Evolutionary conservation across 37 sponge, comb jelly and placozoan species (phyloP), one percentile per base, ranked within the genome.

Genomic region (Cliona cf. orientalis): DNA sequence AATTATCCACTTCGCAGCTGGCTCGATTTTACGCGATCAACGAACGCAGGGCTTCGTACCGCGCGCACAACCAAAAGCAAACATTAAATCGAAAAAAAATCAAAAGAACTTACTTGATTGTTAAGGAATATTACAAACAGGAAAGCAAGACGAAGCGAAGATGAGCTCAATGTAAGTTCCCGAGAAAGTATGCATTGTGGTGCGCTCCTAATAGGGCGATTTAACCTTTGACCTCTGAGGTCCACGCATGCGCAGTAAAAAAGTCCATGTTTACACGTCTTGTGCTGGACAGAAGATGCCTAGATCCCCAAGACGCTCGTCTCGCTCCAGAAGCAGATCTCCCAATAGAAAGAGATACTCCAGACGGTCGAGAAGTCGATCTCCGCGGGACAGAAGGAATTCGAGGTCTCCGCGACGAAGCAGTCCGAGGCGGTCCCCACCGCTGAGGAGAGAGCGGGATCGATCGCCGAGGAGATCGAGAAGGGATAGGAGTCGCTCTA

Each of bases 261-360:
- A 58, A 75, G 11, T 40, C 26, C 2, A 37, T 60, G 38, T 41
- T 58, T 31, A 59, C n/a, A n/a, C n/a, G n/a, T n/a, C n/a, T n/a
- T n/a, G n/a, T n/a, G n/a, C n/a, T n/a, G 22, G 57, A 31, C 36
- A 34, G 39, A 37, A 28, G 5, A 35, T 86, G 86, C 72, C 86
- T 21, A 71, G 72, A 63, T 71, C 74, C 31, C 86, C 86, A 31
- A 69, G 58, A 58, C 59, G 73, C 25, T 28, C 63, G 23, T 69
- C 78, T 17, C 71, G 80, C 11, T 86, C 86, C 31, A 68, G 86
- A 66, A 85, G 86, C 58, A 57, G 45, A 26, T 85, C 86, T 33
- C 78, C 86, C 21, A 1, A 31, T 5, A 77, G 77, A 44, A 77
- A 44, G 43, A 82, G 39, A 26, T 44, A 61, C 33, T 29, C 46